These are phyloP conservation scores for Antedon mediterranea DNA, from an alignment of 53 echinoderm and acorn worm genomes.

Conservation along the genomic window DNA sequence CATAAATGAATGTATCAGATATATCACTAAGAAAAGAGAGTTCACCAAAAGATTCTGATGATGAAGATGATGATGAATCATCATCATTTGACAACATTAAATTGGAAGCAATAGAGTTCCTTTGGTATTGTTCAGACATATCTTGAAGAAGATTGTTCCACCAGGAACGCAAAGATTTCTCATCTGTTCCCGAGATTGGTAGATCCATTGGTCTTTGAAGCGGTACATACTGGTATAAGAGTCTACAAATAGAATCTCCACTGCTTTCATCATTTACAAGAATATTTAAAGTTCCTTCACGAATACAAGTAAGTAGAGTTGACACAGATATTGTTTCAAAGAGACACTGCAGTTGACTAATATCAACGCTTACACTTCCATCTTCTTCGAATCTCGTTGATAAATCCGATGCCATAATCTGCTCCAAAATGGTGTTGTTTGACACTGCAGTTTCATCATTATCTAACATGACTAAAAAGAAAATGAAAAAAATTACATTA, in stretches of 20 bases:
- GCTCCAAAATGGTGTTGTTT: conserved; percentile 24
- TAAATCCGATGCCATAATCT: conserved; percentile 16
- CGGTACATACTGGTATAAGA: background rate
- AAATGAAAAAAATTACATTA: background rate
- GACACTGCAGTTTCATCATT: conserved; percentile 18
- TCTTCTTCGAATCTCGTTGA: conserved; percentile 28
- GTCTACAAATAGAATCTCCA: background rate
- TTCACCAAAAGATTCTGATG: background rate
- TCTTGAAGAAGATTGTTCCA: background rate
- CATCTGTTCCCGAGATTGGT: background rate
- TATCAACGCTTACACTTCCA: conserved; percentile 41
- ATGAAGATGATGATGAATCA: background rate
- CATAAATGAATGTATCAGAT: background rate
- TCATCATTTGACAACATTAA: background rate
- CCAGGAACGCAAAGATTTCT: background rate
- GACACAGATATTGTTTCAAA: conserved; percentile 28
- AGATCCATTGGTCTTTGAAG: background rate
- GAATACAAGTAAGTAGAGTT: conserved; percentile 33
- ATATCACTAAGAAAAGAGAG: background rate
- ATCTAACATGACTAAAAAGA: conserved; percentile 7
- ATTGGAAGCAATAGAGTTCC: background rate
- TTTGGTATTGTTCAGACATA: background rate
- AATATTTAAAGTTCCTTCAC: conserved; percentile 43
- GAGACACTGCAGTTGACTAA: conserved; percentile 31
- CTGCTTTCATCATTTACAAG: conserved; percentile 4